These are phyloP conservation scores for Centruroides sculpturatus DNA, from an alignment of 1,140 invertebrate genomes.

Conservation along the genomic window DNA sequence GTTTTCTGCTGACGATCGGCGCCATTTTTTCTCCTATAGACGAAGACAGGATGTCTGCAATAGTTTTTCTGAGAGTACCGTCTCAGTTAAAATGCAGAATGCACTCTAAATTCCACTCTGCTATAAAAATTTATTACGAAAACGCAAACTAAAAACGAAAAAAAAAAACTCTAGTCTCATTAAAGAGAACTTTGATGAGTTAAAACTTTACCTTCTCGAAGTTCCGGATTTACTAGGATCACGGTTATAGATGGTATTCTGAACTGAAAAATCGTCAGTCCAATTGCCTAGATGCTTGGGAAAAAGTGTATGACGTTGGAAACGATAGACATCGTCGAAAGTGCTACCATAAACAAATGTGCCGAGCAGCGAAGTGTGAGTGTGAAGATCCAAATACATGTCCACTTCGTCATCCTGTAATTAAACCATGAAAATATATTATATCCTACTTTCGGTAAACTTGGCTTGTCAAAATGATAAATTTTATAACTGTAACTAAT, in stretches of 20 bases:
- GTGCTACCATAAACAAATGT: slow-evolving; percentile 93
- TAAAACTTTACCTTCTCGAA: slow-evolving; percentile 48
- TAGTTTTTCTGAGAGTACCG: neutral
- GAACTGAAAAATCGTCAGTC: slow-evolving; percentile 63
- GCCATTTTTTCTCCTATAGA: neutral
- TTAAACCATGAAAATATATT: slow-evolving; percentile 2
- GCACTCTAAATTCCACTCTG: neutral
- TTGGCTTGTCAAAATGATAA: no score
- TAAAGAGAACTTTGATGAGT: neutral
- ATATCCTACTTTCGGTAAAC: no score
- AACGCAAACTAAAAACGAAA: neutral
- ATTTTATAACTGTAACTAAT: no score
- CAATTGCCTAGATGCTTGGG: slow-evolving; percentile 73
- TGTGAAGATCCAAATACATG: slow-evolving; percentile 87
- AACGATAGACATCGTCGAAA: slow-evolving; percentile 83
- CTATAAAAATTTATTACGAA: neutral
- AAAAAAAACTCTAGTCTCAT: neutral
- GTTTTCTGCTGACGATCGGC: no score
- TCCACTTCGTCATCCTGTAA: slow-evolving; percentile 63
- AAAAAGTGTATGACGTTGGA: slow-evolving; percentile 71
- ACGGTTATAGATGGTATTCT: slow-evolving; percentile 77
- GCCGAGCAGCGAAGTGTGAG: slow-evolving; percentile 78
- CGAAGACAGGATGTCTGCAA: neutral
- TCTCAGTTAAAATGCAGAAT: neutral
- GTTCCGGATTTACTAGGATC: slow-evolving; percentile 74